A percentile compares a stretch with the other conserved stretches of the same genome.
Conservation (phyloP, 1,140 invertebrate species). For the Eupeodes corollae region DNA sequence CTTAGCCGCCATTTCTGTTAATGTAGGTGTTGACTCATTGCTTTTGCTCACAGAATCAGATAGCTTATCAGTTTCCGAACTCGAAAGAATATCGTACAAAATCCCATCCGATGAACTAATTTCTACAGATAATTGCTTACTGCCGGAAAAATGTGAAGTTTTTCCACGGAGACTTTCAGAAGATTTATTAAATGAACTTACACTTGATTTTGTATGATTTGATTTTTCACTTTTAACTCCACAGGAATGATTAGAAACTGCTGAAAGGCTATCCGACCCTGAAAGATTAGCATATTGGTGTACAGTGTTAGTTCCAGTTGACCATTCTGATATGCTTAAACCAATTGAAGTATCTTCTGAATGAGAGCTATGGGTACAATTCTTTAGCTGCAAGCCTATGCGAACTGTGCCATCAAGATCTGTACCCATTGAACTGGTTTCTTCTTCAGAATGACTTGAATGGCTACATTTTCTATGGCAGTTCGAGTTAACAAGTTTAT, state of each 20-base stretch:
- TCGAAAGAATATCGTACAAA: conserved; percentile 46
- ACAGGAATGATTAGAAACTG: conserved; percentile 42
- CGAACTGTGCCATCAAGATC: conserved; percentile 67
- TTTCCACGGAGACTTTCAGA: conserved; percentile 34
- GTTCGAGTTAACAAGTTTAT: conserved; percentile 35
- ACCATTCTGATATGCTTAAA: conserved; percentile 72
- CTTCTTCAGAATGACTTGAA: conserved; percentile 55
- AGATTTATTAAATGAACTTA: conserved; percentile 37
- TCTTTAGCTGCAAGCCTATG: conserved; percentile 59
- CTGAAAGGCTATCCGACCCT: conserved; percentile 47
- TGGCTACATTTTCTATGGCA: conserved; percentile 48
- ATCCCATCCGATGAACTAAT: conserved; percentile 34
- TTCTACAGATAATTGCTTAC: conserved; percentile 27
- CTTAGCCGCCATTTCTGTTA: conserved; percentile 43
- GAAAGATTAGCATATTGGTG: conserved; percentile 62
- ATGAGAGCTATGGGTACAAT: conserved; percentile 65
- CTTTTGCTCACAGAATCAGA: conserved; percentile 47
- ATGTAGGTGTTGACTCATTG: conserved; percentile 45
- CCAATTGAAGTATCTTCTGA: conserved; percentile 76
- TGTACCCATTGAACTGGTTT: conserved; percentile 53
- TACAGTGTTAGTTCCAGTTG: conserved; percentile 67
- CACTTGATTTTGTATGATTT: conserved; percentile 43
- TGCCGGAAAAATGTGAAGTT: conserved; percentile 30
- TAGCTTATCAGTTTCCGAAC: conserved; percentile 43
- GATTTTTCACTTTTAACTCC: conserved; percentile 50